A percentile compares a stretch with the other conserved stretches of the same genome.
Evolutionary conservation across 2,797 vertebrate species (phyloP).

Genomic region (Hydrocynus forskahlii): DNA sequence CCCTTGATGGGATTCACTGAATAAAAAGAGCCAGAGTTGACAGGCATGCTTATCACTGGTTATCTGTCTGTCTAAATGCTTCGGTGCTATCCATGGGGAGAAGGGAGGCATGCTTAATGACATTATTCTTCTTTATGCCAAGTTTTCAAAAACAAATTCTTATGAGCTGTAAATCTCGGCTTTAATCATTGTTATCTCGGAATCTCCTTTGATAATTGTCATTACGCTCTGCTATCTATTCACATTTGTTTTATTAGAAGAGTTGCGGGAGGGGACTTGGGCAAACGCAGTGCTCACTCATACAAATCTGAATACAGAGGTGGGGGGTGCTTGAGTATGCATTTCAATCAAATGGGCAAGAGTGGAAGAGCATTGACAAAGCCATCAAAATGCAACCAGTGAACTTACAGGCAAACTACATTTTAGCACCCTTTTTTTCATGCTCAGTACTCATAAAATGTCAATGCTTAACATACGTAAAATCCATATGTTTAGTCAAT

Average conservation of each 20-base stretch:
- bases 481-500: no score
- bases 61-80: conserved; percentile 55
- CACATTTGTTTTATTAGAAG: background rate
- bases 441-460: no score
- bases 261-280: background rate
- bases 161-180: conserved; percentile 22
- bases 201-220: conserved; percentile 58
- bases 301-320: background rate
- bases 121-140: conserved; percentile 68
- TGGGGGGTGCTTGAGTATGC: background rate
- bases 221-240: conserved; percentile 52
- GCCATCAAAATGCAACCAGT: no score
- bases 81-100: conserved; percentile 31
- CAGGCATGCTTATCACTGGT: conserved; percentile 51
- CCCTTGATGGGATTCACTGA: conserved; percentile 50
- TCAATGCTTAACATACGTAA: no score
- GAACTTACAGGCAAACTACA: no score
- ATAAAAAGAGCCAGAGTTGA: conserved; percentile 53
- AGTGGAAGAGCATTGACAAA: background rate
- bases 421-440: no score
- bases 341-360: background rate
- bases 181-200: conserved; percentile 63
- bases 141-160: conserved; percentile 65
- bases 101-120: conserved; percentile 64
- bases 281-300: conserved; percentile 11